Conservation (phyloP, 2,888 invertebrate species). For the Drosophila colorata region DNA sequence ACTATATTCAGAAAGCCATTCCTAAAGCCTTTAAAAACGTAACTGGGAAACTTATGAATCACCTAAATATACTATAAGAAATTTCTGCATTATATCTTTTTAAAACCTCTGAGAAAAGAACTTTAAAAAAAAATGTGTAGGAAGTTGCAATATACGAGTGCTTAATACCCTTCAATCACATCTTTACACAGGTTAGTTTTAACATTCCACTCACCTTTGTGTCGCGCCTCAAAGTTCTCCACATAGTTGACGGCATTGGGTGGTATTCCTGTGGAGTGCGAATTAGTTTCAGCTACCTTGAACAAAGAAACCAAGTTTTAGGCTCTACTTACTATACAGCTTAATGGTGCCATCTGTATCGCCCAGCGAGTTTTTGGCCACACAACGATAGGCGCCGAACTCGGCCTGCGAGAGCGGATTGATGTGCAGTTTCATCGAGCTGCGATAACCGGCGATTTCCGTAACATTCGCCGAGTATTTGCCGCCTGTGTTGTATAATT, state of each 20-base stretch:
- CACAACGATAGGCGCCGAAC: constrained; percentile 92
- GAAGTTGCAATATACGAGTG: no score
- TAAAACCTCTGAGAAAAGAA: no score
- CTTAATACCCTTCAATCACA: no score
- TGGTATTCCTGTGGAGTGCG: constrained; percentile 82
- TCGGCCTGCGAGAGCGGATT: constrained; percentile 89
- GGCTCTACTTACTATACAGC: constrained; percentile 90
- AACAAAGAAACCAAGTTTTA: not conserved
- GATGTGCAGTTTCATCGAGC: constrained; percentile 91
- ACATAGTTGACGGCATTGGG: constrained; percentile 85
- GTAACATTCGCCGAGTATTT: constrained; percentile 90
- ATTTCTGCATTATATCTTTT: no score
- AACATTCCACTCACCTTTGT: constrained; percentile 81
- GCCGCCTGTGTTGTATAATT: constrained; percentile 85
- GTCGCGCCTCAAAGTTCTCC: constrained; percentile 83
- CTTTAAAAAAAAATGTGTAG: no score
- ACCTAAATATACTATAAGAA: no score
- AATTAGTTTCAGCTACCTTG: not conserved
- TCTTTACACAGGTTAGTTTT: no score
- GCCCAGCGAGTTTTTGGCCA: constrained; percentile 93
- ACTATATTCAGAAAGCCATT: no score
- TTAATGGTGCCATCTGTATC: constrained; percentile 94
- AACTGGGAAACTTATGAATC: no score
- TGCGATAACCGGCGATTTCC: constrained; percentile 91
- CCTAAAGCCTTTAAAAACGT: no score